These are phyloP conservation scores for Aphodius granarius DNA, from an alignment of 2,888 invertebrate genomes.

Conservation along the genomic window DNA sequence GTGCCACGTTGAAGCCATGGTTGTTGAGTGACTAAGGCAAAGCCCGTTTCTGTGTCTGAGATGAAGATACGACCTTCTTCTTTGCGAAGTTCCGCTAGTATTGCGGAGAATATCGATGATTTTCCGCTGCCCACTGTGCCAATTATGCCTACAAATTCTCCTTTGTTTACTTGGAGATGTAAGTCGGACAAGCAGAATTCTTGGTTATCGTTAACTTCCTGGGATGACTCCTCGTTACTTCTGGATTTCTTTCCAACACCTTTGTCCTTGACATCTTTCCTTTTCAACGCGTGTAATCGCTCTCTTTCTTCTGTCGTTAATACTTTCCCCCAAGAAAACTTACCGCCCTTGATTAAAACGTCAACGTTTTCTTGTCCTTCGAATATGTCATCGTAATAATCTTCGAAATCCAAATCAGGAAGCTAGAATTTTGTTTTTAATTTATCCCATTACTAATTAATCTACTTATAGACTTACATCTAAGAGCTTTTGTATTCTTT, in stretches of 20 bases:
- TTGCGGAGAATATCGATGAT: conserved; percentile 79
- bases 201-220: conserved; percentile 22
- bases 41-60: conserved; percentile 65
- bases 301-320: conserved; percentile 46
- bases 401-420: conserved; percentile 63
- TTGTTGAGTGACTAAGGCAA: conserved; percentile 85
- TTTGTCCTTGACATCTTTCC: conserved; percentile 55
- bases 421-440: conserved; percentile 61
- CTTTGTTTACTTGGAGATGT: conserved; percentile 56
- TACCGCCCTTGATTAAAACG: conserved; percentile 61
- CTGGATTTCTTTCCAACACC: conserved; percentile 55
- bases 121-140: conserved; percentile 93
- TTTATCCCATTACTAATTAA: not conserved
- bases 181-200: conserved; percentile 51
- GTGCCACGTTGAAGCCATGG: conserved; percentile 93
- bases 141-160: conserved; percentile 81
- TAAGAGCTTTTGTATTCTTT: conserved; percentile 80
- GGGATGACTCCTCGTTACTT: conserved; percentile 29
- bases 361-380: conserved; percentile 58
- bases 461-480: too few relatives aligned
- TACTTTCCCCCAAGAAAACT: conserved; percentile 63
- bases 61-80: conserved; percentile 69
- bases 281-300: conserved; percentile 39
- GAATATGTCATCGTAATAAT: conserved; percentile 60
- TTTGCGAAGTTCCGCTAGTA: conserved; percentile 82